Conservation (phyloP, 1,140 invertebrate species). For the Drosophila burlai region DNA sequence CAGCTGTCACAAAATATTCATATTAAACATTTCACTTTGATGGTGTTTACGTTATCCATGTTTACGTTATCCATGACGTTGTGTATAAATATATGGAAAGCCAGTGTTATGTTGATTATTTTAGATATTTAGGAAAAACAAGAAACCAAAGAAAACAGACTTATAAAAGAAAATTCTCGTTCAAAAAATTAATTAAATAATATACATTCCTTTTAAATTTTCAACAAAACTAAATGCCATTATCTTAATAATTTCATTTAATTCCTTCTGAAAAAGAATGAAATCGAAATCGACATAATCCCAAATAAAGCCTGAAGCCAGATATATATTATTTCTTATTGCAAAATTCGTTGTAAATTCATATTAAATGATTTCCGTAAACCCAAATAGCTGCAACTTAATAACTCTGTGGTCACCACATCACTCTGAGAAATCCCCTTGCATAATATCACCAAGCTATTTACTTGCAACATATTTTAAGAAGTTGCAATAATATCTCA, state of each 20-base stretch:
- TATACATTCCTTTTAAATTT: no score
- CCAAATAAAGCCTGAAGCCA: background rate
- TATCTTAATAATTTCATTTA: no score
- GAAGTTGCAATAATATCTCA: slow-evolving; percentile 36
- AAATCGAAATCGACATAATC: background rate
- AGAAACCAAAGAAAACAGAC: background rate
- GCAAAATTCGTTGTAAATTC: background rate
- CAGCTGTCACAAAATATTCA: slow-evolving; percentile 6
- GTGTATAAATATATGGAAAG: background rate
- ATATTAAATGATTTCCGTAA: background rate
- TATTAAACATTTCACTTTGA: slow-evolving; percentile 33
- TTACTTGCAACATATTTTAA: slow-evolving; percentile 35
- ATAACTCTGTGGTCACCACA: background rate
- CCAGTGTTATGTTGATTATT: background rate
- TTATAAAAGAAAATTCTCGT: background rate
- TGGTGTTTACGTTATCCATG: slow-evolving; percentile 15
- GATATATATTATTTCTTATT: background rate
- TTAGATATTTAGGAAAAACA: background rate
- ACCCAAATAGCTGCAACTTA: background rate
- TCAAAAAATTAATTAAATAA: no score
- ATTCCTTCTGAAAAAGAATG: background rate
- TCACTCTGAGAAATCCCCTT: slow-evolving; percentile 2
- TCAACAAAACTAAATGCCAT: no score
- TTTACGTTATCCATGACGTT: slow-evolving; percentile 21
- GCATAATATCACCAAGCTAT: slow-evolving; percentile 28